These are phyloP conservation scores for Tympanoctomys barrerae DNA, from an alignment of 2,797 vertebrate genomes.

Conservation along the genomic window DNA sequence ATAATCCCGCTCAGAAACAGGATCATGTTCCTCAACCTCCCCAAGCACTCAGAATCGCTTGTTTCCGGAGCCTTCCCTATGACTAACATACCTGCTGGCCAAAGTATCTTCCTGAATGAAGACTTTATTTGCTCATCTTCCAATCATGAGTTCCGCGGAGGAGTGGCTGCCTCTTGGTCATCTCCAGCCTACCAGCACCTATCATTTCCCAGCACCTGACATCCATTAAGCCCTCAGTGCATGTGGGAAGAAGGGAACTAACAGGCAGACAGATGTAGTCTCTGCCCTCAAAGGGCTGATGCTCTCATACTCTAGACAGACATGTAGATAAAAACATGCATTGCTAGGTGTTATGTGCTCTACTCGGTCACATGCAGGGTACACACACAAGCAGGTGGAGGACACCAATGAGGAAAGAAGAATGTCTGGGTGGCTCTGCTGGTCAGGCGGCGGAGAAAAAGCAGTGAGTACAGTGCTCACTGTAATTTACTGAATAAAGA, in stretches of 20 bases:
- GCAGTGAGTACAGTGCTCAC: not conserved
- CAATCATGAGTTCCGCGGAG: not conserved
- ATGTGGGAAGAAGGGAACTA: not conserved
- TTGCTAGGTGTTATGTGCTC: too few relatives aligned
- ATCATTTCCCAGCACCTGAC: not conserved
- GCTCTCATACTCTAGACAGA: not conserved
- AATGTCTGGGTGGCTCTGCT: not conserved
- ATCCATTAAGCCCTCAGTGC: not conserved
- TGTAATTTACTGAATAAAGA: not conserved
- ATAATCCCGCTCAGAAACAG: not conserved
- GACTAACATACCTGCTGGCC: not conserved
- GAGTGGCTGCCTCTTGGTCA: not conserved
- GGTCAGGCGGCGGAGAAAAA: not conserved
- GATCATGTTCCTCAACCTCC: not conserved
- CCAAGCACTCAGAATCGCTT: not conserved
- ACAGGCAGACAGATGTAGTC: not conserved
- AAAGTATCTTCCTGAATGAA: not conserved
- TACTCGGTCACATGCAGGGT: not conserved
- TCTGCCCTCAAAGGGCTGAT: not conserved
- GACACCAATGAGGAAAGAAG: not conserved
- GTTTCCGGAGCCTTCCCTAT: not conserved
- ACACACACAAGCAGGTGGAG: not conserved
- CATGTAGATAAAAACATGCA: not conserved
- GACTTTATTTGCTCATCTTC: not conserved
- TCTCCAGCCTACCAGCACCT: not conserved